Evolutionary conservation across 2,888 invertebrate species (phyloP), one percentile per base, ranked within the genome.

Genomic region (Lithophane socia): DNA sequence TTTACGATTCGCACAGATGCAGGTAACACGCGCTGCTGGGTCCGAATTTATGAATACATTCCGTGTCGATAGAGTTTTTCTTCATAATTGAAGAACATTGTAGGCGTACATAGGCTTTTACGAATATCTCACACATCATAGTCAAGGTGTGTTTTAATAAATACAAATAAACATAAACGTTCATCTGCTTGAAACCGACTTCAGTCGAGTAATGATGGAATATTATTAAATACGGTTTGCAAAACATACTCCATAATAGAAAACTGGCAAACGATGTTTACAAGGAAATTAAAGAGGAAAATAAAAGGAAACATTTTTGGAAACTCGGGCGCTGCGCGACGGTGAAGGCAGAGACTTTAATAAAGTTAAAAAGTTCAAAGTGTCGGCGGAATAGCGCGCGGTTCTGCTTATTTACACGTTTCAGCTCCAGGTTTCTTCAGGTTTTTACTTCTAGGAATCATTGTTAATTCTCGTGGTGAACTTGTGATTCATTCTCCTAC

Each of bases 1-100:
- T 91, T 92, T 91, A 90, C 88, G 89, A 90, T 89, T 88, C 89
- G 81, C 88, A 89, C 90, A 90, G 90, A 91, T 91, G 91, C 81
- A 77, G 80, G 88, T 83, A 87, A 87, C 85, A 87, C 84, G 80
- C 83, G 80, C 84, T 71, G 58, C 68, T 49, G 82, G 82, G 89
- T 87, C 86, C 71, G 88, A 91, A 91, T 92, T 91, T 89, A 91
- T 91, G 89, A 91, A 92, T 92, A 90, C 78, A 85, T 89, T 88
- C 61, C 67, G 77, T 37, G 37, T 80, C 73, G 69, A 79, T 73
- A 65, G n/a, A 42, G 44, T 73, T 56, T 82, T 82, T 77, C 71
- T 75, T 76, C 54, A 72, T 79, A 81, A 82, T 77, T 82, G 49
- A 69, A 69, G 37, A 63, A 78, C 12, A 16, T 63, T 65, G 4